phyloP scores from a whole-genome alignment of 2,797 vertebrate genomes.

The Malacoraja senta region DNA sequence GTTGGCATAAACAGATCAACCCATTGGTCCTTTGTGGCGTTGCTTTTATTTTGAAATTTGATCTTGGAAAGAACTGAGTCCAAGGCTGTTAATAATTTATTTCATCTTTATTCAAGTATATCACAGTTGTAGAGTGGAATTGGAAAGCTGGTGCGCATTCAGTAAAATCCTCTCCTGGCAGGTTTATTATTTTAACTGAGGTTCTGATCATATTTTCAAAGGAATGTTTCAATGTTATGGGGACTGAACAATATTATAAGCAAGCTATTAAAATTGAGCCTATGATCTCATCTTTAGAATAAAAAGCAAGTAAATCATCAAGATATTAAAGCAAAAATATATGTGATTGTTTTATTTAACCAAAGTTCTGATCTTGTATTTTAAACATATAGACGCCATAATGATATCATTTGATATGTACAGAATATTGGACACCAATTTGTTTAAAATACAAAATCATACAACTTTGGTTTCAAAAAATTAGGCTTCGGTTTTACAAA shows the following conservation, averaged over 20 bases:
- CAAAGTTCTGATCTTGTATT: neutral
- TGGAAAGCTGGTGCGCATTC: neutral
- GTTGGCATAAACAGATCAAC: neutral
- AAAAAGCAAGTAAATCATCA: neutral
- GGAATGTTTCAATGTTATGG: neutral
- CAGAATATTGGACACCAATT: neutral
- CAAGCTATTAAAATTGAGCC: neutral
- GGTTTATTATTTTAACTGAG: too few species aligned
- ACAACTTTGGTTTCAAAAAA: too few species aligned
- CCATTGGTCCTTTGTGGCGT: neutral
- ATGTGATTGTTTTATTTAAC: neutral
- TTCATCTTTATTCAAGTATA: neutral
- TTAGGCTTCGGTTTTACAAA: too few species aligned
- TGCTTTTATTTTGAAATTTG: conserved; percentile 1
- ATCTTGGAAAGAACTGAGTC: neutral
- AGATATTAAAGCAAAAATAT: neutral
- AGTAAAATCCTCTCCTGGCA: neutral
- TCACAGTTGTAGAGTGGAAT: neutral
- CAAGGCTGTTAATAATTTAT: neutral
- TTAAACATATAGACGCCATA: neutral
- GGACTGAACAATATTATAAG: neutral
- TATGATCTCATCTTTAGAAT: neutral
- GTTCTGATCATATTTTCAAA: neutral
- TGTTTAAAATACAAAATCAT: neutral
- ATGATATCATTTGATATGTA: neutral